Evolutionary conservation across 2,113 vertebrate genomes (phyloP).

Genomic region (Entelurus aequoreus): DNA sequence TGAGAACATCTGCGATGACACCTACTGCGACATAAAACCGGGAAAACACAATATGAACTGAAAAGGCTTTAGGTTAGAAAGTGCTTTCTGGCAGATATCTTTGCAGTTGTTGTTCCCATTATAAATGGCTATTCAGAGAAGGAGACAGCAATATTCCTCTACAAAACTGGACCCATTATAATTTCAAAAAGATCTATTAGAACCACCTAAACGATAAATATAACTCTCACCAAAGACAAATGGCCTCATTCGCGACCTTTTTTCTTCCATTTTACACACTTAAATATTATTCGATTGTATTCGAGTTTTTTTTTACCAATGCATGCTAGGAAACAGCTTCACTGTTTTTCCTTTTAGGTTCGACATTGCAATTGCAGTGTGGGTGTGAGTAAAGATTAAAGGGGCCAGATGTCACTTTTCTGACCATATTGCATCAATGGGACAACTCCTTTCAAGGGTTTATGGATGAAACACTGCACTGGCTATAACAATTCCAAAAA

Average conservation of each 20-base stretch:
- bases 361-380: too few species aligned
- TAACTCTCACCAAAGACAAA: too few species aligned
- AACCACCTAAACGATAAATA: too few species aligned
- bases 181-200: too few species aligned
- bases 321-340: too few species aligned
- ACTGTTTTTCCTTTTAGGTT: too few species aligned
- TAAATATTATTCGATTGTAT: too few species aligned
- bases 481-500: neutral
- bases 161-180: slow-evolving; percentile 28
- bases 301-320: too few species aligned
- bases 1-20: slow-evolving; percentile 29
- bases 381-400: neutral
- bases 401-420: slow-evolving; percentile 13
- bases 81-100: slow-evolving; percentile 43
- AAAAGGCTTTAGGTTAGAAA: slow-evolving; percentile 32
- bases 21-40: slow-evolving; percentile 16
- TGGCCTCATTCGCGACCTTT: too few species aligned
- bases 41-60: slow-evolving; percentile 31
- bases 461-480: neutral
- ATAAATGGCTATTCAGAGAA: slow-evolving; percentile 37
- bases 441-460: too few species aligned
- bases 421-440: neutral
- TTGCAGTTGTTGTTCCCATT: slow-evolving; percentile 37
- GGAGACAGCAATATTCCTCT: slow-evolving; percentile 31
- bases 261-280: too few species aligned